phyloP scores from a whole-genome alignment of 1,140 invertebrate genomes.

The Drosophila virilis region DNA sequence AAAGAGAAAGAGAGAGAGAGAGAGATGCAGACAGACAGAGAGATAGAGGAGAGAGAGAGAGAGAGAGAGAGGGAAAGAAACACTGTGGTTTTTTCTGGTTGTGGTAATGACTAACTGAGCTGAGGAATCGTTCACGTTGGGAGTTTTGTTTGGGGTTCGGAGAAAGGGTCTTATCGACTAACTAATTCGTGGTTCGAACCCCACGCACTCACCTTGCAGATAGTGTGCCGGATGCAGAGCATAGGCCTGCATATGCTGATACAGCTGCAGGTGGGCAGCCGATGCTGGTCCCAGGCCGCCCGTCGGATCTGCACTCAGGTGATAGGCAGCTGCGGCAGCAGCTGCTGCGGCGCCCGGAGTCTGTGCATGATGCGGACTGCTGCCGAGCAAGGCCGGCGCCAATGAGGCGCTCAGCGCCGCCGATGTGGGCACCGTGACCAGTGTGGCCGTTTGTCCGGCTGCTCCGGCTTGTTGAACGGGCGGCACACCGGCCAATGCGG shows the following conservation, averaged over 20 bases:
- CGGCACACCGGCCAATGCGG: conserved; percentile 64
- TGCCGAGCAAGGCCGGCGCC: conserved; percentile 50
- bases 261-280: conserved; percentile 88
- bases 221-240: conserved; percentile 90
- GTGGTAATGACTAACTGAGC: conserved; percentile 42
- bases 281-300: conserved; percentile 84
- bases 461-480: conserved; percentile 47
- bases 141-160: neutral
- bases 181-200: neutral
- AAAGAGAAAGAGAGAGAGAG: conserved; percentile 5
- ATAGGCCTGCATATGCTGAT: conserved; percentile 91
- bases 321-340: conserved; percentile 68
- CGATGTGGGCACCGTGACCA: conserved; percentile 57
- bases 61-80: conserved; percentile 14
- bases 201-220: conserved; percentile 85
- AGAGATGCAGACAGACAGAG: conserved; percentile 13
- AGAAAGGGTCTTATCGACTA: conserved; percentile 7
- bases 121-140: conserved; percentile 7
- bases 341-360: conserved; percentile 57
- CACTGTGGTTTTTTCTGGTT: conserved; percentile 32
- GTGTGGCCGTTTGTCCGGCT: conserved; percentile 46
- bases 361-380: conserved; percentile 50
- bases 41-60: conserved; percentile 15
- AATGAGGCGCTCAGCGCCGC: conserved; percentile 52
- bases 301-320: conserved; percentile 79